These are phyloP conservation scores for Darevskia mixta DNA, from an alignment of 2,797 vertebrate genomes.

Conservation along the genomic window DNA sequence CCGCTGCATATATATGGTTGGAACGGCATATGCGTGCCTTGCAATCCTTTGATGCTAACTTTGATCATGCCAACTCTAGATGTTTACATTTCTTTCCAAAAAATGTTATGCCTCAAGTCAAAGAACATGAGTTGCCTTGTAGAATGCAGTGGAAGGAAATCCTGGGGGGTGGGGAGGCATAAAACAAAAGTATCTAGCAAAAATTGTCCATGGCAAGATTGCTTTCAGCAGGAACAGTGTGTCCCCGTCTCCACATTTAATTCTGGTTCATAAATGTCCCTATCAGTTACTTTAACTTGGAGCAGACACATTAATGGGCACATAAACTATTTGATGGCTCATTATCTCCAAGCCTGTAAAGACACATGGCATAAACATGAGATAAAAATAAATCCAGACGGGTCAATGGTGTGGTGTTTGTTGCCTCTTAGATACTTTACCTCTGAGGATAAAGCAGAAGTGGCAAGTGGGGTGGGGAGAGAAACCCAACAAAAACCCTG, in stretches of 20 bases:
- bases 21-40: background rate
- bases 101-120: background rate
- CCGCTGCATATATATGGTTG: background rate
- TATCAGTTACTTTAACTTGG: constrained; percentile 58
- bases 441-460: constrained; percentile 1
- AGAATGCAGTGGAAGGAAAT: constrained; percentile 19
- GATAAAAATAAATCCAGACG: constrained; percentile 36
- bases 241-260: constrained; percentile 35
- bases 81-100: background rate
- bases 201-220: constrained; percentile 16
- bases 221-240: constrained; percentile 22
- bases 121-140: background rate
- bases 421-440: constrained; percentile 1
- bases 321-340: constrained; percentile 65
- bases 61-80: background rate
- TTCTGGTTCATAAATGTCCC: constrained; percentile 49
- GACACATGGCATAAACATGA: constrained; percentile 18
- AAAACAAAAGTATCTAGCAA: constrained; percentile 38
- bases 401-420: constrained; percentile 20
- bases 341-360: constrained; percentile 48
- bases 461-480: background rate
- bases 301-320: constrained; percentile 34
- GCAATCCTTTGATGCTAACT: background rate
- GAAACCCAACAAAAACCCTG: background rate
- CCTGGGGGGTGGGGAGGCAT: background rate